Evolutionary conservation across 2,113 vertebrate species (phyloP).

Genomic region (Phycodurus eques): DNA sequence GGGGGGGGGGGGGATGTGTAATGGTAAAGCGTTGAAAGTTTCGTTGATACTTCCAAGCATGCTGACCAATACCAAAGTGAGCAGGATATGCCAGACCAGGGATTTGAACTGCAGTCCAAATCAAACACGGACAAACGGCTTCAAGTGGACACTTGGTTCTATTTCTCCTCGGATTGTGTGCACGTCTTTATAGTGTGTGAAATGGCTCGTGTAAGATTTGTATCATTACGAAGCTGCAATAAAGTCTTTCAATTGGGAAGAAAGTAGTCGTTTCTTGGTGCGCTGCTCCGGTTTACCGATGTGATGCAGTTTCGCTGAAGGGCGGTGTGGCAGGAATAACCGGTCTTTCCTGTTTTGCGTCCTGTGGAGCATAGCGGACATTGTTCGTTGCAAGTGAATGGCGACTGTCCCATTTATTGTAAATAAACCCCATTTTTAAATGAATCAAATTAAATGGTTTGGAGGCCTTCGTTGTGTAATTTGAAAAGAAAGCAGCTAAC

Average conservation of each 20-base stretch:
- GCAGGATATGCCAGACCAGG: background rate
- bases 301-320: background rate
- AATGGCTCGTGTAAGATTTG: background rate
- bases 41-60: background rate
- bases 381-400: background rate
- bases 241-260: conserved; percentile 12
- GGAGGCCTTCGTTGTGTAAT: background rate
- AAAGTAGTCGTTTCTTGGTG: background rate
- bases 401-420: background rate
- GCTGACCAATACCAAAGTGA: background rate
- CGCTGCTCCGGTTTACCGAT: background rate
- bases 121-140: background rate
- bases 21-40: background rate
- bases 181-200: background rate
- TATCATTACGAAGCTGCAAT: conserved; percentile 10
- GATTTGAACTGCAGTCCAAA: background rate
- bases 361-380: too few species aligned
- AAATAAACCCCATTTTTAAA: background rate
- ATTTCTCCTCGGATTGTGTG: background rate
- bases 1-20: too few species aligned
- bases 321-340: background rate
- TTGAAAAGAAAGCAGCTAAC: too few species aligned
- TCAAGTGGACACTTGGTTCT: background rate
- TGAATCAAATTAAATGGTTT: background rate
- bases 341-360: background rate